These are phyloP conservation scores for zebrafish (Danio rerio) DNA, from an alignment of 2,113 vertebrate species.

Conservation along the genomic window GRCz12tu NC_133181.1:25050001-25050500, in stretches of 20 bases:
- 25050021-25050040: conserved; percentile 42
- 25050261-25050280: background rate
- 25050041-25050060: conserved; percentile 37
- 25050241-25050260: background rate
- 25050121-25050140: conserved; percentile 63
- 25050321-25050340: background rate
- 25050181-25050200: conserved; percentile 63
- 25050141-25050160: conserved; percentile 64
- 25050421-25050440: conserved; percentile 1
- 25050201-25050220: conserved; percentile 58
- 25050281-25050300: background rate
- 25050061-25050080: conserved; percentile 59
- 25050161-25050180: conserved; percentile 64
- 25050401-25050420: background rate
- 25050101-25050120: conserved; percentile 71
- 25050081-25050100: conserved; percentile 63
- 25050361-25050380: background rate
- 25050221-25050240: conserved; percentile 35
- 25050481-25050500: conserved; percentile 14
- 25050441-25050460: background rate
- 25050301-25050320: background rate
- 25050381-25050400: too few relatives aligned
- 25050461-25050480: conserved; percentile 7
- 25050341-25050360: background rate
- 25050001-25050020: conserved; percentile 52